Base-by-base conservation (phyloP, 2,888 invertebrate genomes). In the Pammene fasciana region DNA sequence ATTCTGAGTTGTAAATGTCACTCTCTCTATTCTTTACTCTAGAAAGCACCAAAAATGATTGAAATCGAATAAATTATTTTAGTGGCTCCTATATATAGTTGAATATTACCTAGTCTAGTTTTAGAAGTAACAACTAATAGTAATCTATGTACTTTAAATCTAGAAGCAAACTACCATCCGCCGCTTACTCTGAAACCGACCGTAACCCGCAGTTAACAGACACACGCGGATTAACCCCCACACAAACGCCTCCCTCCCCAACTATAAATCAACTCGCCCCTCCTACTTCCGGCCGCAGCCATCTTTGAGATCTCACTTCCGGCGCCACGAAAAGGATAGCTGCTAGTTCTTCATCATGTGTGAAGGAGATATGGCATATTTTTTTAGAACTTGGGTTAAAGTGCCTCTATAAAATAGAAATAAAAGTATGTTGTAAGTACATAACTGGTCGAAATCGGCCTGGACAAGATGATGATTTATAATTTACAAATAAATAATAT, bases 251-350 rank as follows among this genome's bases (percentile, higher is more conserved):
- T 76, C 78, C 76, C 79, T 79, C 78, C 78, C 78, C 65, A 74
- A 86, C 88, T 88, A 90, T 88, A 90, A 89, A 89, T 91, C 90
- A 90, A 86, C 83, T 81, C 77, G 87, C 92, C 85, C 89, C 92
- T 84, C 92, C 92, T 87, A 90, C 84, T 80, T 87, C 86, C 89
- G 84, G 86, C 86, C 87, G 92, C 89, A 87, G 90, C 92, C 92
- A 92, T 92, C 89, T 92, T 92, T 92, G 91, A 91, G 83, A 82
- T 88, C 88, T 89, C 88, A 91, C 79, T 87, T 90, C 90, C 91
- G 89, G 83, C 76, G 82, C 78, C 76, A 82, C 76, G 83, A 76
- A 84, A 86, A 60, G 67, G 77, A 52, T 54, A 73, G 71, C 75
- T 65, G 64, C 80, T 79, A 81, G 80, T 85, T 81, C 78, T 72